A percentile compares a stretch with the other conserved stretches of the same genome.
Evolutionary conservation across 1,140 invertebrate genomes (phyloP).

Genomic region (Drosophila kanapiae): DNA sequence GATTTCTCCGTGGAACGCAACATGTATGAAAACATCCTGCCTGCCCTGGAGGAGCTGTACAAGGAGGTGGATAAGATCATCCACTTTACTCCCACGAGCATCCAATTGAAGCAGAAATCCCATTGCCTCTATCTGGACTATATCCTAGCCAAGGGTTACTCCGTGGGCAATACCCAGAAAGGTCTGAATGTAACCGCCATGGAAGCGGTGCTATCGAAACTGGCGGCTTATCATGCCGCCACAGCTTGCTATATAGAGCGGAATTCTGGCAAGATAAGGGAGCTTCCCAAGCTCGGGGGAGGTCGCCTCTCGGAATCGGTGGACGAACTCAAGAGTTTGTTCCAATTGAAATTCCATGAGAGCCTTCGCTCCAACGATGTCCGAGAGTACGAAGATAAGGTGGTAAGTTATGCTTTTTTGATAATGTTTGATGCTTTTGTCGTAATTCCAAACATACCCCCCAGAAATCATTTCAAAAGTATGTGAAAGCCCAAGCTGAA

Average conservation of each 20-base stretch:
- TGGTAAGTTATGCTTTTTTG: slow-evolving; percentile 45
- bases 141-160: slow-evolving; percentile 50
- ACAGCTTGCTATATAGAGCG: slow-evolving; percentile 78
- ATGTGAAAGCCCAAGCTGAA: neutral
- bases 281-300: slow-evolving; percentile 33
- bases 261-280: slow-evolving; percentile 28
- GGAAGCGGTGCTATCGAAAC: slow-evolving; percentile 85
- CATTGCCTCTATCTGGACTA: slow-evolving; percentile 47
- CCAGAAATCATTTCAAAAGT: slow-evolving; percentile 65
- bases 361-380: slow-evolving; percentile 56
- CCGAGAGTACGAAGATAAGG: slow-evolving; percentile 61
- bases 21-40: slow-evolving; percentile 53
- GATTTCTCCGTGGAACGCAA: slow-evolving; percentile 37
- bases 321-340: slow-evolving; percentile 24
- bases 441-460: neutral
- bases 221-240: slow-evolving; percentile 87
- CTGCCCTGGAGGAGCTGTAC: slow-evolving; percentile 45
- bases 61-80: slow-evolving; percentile 15
- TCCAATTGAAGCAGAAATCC: slow-evolving; percentile 1
- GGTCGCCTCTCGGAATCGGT: neutral
- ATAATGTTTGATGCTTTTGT: neutral
- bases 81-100: slow-evolving; percentile 20
- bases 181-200: slow-evolving; percentile 86
- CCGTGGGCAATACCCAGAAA: slow-evolving; percentile 39
- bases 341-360: slow-evolving; percentile 54